phyloP scores from a whole-genome alignment of 2,888 invertebrate genomes.

The Drosophila mimetica region DNA sequence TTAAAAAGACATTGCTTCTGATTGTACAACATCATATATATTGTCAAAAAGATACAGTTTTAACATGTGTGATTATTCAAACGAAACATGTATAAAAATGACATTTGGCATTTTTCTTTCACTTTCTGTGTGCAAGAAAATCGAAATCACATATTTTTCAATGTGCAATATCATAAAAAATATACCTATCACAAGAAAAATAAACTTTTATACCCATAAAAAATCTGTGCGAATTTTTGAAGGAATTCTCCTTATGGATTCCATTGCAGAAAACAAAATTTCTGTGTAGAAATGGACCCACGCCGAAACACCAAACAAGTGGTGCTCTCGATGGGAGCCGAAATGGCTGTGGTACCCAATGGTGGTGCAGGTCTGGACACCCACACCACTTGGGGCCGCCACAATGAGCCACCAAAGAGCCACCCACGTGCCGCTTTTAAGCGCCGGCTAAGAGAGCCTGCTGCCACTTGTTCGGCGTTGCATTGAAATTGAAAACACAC shows the following conservation, averaged over 20 bases:
- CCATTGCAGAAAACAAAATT: too few relatives aligned
- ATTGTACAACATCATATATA: background rate
- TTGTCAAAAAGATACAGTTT: background rate
- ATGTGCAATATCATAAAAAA: too few relatives aligned
- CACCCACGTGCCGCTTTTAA: slow-evolving; percentile 44
- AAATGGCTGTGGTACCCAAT: slow-evolving; percentile 27
- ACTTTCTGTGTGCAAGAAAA: background rate
- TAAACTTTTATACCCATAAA: too few relatives aligned
- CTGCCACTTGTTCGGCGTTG: slow-evolving; percentile 40
- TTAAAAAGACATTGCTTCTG: background rate
- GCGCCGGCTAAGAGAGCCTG: slow-evolving; percentile 28
- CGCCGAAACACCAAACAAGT: slow-evolving; percentile 61
- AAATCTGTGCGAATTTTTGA: background rate
- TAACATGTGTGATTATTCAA: background rate
- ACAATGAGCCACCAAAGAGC: slow-evolving; percentile 4
- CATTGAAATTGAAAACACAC: slow-evolving; percentile 47
- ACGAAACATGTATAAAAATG: background rate
- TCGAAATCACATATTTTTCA: too few relatives aligned
- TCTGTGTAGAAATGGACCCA: slow-evolving; percentile 38
- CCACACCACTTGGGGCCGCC: slow-evolving; percentile 21
- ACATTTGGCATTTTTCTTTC: background rate
- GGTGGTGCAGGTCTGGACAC: slow-evolving; percentile 32
- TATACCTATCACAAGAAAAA: too few relatives aligned
- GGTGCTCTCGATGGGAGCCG: slow-evolving; percentile 45
- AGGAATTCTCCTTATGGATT: too few relatives aligned